These are phyloP conservation scores for Microtus ochrogaster DNA, from an alignment of 2,113 vertebrate genomes.

Conservation along the genomic window DNA sequence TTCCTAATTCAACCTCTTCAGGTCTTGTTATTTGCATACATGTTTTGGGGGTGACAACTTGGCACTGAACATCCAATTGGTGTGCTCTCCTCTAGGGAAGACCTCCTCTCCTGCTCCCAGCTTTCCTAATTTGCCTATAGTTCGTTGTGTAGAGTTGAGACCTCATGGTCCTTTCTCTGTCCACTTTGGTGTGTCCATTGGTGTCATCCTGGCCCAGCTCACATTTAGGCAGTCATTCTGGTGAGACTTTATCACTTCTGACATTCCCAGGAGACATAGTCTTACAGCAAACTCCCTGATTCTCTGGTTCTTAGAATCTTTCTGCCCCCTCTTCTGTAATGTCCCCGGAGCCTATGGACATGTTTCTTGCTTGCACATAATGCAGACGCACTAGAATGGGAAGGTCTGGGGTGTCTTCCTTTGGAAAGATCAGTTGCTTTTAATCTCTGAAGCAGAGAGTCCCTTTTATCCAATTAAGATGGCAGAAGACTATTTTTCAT, in stretches of 20 bases:
- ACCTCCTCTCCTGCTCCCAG: neutral
- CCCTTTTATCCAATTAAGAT: constrained; percentile 5
- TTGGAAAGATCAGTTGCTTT: neutral
- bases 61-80: neutral
- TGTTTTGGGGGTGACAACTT: neutral
- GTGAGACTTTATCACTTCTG: neutral
- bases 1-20: neutral
- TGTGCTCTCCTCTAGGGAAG: neutral
- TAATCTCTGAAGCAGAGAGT: constrained; percentile 11
- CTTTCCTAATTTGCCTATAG: neutral
- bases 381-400: neutral
- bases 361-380: neutral
- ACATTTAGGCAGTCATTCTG: neutral
- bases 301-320: neutral
- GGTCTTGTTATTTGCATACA: neutral
- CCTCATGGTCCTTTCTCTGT: neutral
- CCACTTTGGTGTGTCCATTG: neutral
- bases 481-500: constrained; percentile 59
- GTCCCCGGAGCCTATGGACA: neutral
- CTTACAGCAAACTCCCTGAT: neutral
- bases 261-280: neutral
- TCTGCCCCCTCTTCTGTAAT: neutral
- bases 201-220: neutral
- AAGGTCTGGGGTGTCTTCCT: neutral
- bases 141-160: neutral